Evolutionary conservation across 2,113 vertebrate genomes (phyloP), one percentile per base, ranked within the genome.

Genomic region (Tursiops truncatus): DNA sequence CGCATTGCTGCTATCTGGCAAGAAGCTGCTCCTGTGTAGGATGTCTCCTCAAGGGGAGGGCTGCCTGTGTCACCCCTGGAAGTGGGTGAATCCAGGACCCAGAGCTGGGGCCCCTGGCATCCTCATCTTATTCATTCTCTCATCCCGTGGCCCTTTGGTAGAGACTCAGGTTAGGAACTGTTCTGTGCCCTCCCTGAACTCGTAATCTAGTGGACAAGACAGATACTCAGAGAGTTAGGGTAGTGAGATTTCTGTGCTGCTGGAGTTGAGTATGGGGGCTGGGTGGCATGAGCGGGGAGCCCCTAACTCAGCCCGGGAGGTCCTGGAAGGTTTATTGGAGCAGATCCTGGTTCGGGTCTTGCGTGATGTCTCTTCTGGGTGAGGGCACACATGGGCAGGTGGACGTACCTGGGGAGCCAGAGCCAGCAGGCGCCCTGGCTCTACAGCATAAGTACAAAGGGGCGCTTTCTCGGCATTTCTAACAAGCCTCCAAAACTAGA

Each of bases 161-260:
- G 23, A 44, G 28, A 38, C 53, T 47, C 3, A 0, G 65, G 33
- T 17, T 56, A 56, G 41, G 53, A 33, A 90, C 36, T 26, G 8
- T 12, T 36, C 83, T 20, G 6, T 77, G 28, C 53, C 44, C n/a
- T 74, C 50, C 2, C 0, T 17, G 18, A 70, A 87, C 17, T 91
- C 0, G 0, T 31, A 1, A 5, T 20, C 33, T 50, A 65, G 8
- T n/a, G 44, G 17, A 50, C 4, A 26, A 18, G 41, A 44, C 13
- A 1, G 50, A 14, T 9, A 0, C 25, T 15, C 6, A 9, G 50
- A 28, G 20, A 20, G 53, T 8, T 7, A n/a, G 0, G 1, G 41
- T 10, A 8, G 36, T 6, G 44, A 7, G 28, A 26, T 26, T 53
- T 76, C 25, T 20, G 2, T 21, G 17, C n/a, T 17, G 7, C 33